Evolutionary conservation across 2,888 invertebrate species (phyloP), one percentile per base, ranked within the genome.

Genomic region (Calliopum simillimum): DNA sequence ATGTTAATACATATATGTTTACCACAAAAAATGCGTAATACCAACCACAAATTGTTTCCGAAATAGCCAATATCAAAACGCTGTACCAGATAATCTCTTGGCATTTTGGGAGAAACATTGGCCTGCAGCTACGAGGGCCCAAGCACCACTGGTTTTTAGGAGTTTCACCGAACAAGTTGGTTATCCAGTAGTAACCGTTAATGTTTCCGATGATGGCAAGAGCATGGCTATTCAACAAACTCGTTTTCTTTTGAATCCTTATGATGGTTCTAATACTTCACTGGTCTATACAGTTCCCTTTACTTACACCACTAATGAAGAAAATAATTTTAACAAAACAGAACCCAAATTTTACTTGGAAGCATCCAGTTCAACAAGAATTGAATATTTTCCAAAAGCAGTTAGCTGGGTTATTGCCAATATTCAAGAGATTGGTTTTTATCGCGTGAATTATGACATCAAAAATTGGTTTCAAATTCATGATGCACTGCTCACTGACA

Each of bases 371-470:
- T 12, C 51, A 0, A 3, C 43, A 0, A 65, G n/a, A 0, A 33
- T 19, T 0, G 68, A 4, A 0, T 4, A 19, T 0, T 71, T 82
- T 0, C 0, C 1, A 2, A 14, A 0, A 2, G 13, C 44, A 1
- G 43, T 66, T 3, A 72, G 41, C 3, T 86, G 86, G 86, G 62
- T 86, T 8, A 74, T 86, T 41, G 82, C 77, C 14, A 86, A 86
- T 41, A 75, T 85, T n/a, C 84, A 84, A 70, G 78, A 85, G 75
- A 81, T 80, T 14, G 83, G 85, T 1, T 85, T 82, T 81, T 93
- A 91, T 84, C 87, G 93, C 75, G 91, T 92, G 3, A 92, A 92
- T 80, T 94, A 94, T 76, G 92, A 93, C 49, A 77, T 77, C 0
- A 79, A 79, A 0, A 92, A 92, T 80, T 94, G 93, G 93, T 76